phyloP scores from a whole-genome alignment of 2,888 invertebrate species.

The Caenorhabditis sp. region DNA sequence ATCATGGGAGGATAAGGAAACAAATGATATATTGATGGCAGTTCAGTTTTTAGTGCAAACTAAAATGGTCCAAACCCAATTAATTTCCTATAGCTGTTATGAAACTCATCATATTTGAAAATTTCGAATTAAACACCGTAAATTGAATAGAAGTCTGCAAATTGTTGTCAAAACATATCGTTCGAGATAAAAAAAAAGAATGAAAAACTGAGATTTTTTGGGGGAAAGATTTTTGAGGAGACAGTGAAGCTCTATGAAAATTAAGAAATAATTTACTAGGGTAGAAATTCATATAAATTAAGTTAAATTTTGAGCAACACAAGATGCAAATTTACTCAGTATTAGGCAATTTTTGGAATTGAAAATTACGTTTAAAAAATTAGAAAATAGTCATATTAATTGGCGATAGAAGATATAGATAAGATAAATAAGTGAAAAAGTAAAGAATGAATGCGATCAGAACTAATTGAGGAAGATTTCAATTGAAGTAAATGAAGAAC shows the following conservation, averaged over 20 bases:
- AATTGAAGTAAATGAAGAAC: constrained; percentile 8
- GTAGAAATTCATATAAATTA: neutral
- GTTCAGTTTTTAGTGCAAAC: neutral
- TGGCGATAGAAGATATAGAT: neutral
- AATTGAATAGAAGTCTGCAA: constrained; percentile 23
- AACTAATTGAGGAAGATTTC: neutral
- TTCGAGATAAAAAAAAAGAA: neutral
- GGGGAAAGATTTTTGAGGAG: neutral
- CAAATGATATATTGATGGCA: neutral
- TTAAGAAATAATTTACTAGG: neutral
- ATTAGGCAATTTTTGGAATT: neutral
- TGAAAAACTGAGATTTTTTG: neutral
- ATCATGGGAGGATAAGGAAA: constrained; percentile 7
- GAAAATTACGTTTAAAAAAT: neutral
- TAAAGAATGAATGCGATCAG: constrained; percentile 4
- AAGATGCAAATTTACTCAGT: constrained; percentile 2
- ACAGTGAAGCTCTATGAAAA: neutral
- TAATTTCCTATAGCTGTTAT: constrained; percentile 14
- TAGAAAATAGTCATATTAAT: neutral
- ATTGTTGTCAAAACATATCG: neutral
- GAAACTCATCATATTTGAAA: neutral
- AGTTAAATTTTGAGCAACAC: constrained; percentile 1
- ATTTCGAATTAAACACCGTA: constrained; percentile 26
- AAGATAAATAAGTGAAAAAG: neutral
- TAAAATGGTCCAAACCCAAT: constrained; percentile 21